Percentiles rank a stretch among this genome's conserved stretches.
phyloP scores from a whole-genome alignment of 2,888 invertebrate species.

The Aphidius colemani region DNA sequence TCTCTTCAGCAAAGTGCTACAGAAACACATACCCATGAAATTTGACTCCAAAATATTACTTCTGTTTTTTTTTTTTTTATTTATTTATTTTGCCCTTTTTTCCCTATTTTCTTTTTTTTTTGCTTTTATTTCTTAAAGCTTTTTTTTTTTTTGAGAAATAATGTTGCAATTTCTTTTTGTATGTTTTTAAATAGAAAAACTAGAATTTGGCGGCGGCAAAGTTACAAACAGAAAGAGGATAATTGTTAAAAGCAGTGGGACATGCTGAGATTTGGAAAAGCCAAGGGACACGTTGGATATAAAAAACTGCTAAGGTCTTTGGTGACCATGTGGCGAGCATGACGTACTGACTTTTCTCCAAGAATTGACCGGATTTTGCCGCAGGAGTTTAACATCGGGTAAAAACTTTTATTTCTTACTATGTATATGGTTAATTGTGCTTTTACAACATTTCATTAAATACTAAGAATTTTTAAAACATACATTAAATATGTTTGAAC shows the following conservation, averaged over 20 bases:
- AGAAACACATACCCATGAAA: not conserved
- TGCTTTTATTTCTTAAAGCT: not conserved
- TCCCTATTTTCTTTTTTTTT: too few relatives aligned
- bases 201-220: slow-evolving; percentile 13
- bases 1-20: not conserved
- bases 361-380: not conserved
- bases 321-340: slow-evolving; percentile 14
- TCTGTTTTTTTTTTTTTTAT: slow-evolving; percentile 8
- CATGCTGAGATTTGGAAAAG: not conserved
- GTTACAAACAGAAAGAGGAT: not conserved
- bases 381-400: slow-evolving; percentile 2
- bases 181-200: not conserved
- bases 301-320: slow-evolving; percentile 11
- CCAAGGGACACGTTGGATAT: slow-evolving; percentile 6
- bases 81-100: not conserved
- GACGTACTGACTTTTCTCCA: slow-evolving; percentile 4
- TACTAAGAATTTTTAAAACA: too few relatives aligned
- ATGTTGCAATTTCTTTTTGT: not conserved
- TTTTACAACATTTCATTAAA: too few relatives aligned
- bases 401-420: not conserved
- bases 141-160: slow-evolving; percentile 8
- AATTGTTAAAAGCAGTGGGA: not conserved
- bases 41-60: not conserved
- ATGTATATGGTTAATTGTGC: too few relatives aligned
- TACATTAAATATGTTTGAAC: too few relatives aligned